Evolutionary conservation across 2,113 vertebrate species (phyloP).

Genomic region (Prunella fulvescens): DNA sequence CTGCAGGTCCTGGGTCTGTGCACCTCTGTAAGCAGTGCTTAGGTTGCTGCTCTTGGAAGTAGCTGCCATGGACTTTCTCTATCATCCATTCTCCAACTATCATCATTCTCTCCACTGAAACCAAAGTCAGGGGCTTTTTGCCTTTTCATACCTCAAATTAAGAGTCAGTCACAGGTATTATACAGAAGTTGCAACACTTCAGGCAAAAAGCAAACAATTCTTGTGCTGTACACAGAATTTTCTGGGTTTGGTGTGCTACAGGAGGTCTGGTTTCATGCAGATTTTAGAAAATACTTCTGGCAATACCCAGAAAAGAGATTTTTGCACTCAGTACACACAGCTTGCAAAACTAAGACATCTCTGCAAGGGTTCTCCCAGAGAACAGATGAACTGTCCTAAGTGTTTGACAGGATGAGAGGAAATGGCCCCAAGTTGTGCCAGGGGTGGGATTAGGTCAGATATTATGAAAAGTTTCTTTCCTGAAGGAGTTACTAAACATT

Average conservation of each 20-base stretch:
- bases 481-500: not conserved
- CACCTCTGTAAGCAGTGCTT: not conserved
- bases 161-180: not conserved
- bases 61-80: not conserved
- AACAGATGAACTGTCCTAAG: not conserved
- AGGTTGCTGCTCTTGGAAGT: not conserved
- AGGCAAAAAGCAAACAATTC: not conserved
- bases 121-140: not conserved
- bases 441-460: not conserved
- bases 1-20: not conserved
- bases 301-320: not conserved
- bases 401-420: not conserved
- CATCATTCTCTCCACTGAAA: not conserved
- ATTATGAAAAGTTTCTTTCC: not conserved
- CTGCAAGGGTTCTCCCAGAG: not conserved
- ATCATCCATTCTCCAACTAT: not conserved
- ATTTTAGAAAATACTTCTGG: not conserved
- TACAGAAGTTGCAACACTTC: not conserved
- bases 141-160: not conserved
- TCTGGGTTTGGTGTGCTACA: not conserved
- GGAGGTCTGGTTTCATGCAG: not conserved
- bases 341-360: not conserved
- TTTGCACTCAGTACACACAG: not conserved
- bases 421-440: not conserved
- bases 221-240: not conserved